A percentile compares a stretch with the other conserved stretches of the same genome.
phyloP scores from a whole-genome alignment of 2,797 vertebrate genomes.

The Schizopygopsis malacanthus region DNA sequence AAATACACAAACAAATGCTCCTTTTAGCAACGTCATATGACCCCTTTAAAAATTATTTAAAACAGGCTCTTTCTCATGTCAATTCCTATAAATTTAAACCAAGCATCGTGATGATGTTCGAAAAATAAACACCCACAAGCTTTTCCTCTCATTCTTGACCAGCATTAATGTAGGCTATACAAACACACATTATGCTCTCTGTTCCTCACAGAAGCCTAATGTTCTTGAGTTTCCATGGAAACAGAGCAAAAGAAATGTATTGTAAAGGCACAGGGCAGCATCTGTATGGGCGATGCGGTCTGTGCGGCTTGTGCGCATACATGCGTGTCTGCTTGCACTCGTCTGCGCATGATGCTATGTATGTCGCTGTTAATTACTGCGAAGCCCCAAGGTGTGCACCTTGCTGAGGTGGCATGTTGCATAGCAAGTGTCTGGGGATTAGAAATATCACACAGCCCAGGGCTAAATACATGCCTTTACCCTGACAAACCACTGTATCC shows the following conservation, averaged over 20 bases:
- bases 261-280: slow-evolving; percentile 62
- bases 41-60: neutral
- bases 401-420: slow-evolving; percentile 58
- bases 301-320: slow-evolving; percentile 1
- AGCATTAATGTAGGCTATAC: slow-evolving; percentile 41
- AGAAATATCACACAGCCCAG: slow-evolving; percentile 48
- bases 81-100: neutral
- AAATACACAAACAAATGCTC: no score
- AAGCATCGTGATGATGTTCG: neutral
- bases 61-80: neutral
- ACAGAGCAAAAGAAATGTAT: slow-evolving; percentile 76
- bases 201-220: slow-evolving; percentile 48
- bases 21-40: no score
- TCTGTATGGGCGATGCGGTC: slow-evolving; percentile 44
- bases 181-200: slow-evolving; percentile 41
- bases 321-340: slow-evolving; percentile 25
- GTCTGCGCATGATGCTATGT: slow-evolving; percentile 16
- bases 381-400: slow-evolving; percentile 52
- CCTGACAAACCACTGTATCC: slow-evolving; percentile 53
- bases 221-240: slow-evolving; percentile 75
- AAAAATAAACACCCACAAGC: neutral
- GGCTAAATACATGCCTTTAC: slow-evolving; percentile 58
- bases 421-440: slow-evolving; percentile 51
- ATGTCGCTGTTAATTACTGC: slow-evolving; percentile 54
- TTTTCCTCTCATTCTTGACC: neutral